Evolutionary conservation across 2,888 invertebrate species (phyloP).

Genomic region (Epiblema foenella): DNA sequence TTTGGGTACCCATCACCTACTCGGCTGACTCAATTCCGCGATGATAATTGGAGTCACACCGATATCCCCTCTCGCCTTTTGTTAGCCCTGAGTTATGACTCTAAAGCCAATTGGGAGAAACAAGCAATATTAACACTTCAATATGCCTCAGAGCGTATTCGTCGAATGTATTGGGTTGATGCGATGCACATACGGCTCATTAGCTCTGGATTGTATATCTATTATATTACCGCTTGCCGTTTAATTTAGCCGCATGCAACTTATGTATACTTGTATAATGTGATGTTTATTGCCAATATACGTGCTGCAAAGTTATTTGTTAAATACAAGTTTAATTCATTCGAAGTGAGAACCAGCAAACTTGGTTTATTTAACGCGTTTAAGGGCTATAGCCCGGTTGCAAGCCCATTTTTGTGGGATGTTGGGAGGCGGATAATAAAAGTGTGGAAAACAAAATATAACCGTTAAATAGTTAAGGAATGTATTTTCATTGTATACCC

Average conservation of each 20-base stretch:
- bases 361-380: slow-evolving; percentile 18
- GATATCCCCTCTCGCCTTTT: slow-evolving; percentile 70
- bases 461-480: not conserved
- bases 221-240: slow-evolving; percentile 34
- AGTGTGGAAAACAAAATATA: not conserved
- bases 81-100: slow-evolving; percentile 72
- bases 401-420: slow-evolving; percentile 19
- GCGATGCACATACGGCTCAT: not conserved
- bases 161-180: not conserved
- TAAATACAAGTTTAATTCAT: slow-evolving; percentile 6
- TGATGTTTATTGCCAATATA: slow-evolving; percentile 2
- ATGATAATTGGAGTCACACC: slow-evolving; percentile 75
- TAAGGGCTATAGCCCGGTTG: slow-evolving; percentile 14
- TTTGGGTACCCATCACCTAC: slow-evolving; percentile 21
- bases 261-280: slow-evolving; percentile 11
- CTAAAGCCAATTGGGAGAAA: slow-evolving; percentile 70
- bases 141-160: not conserved
- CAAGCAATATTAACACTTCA: slow-evolving; percentile 47
- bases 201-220: slow-evolving; percentile 8
- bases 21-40: slow-evolving; percentile 62
- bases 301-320: not conserved
- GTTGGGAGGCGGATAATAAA: slow-evolving; percentile 11
- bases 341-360: not conserved
- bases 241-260: slow-evolving; percentile 33
- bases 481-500: not conserved